Evolutionary conservation across 1,140 invertebrate genomes (phyloP).

Genomic region (Sinonovacula constricta): DNA sequence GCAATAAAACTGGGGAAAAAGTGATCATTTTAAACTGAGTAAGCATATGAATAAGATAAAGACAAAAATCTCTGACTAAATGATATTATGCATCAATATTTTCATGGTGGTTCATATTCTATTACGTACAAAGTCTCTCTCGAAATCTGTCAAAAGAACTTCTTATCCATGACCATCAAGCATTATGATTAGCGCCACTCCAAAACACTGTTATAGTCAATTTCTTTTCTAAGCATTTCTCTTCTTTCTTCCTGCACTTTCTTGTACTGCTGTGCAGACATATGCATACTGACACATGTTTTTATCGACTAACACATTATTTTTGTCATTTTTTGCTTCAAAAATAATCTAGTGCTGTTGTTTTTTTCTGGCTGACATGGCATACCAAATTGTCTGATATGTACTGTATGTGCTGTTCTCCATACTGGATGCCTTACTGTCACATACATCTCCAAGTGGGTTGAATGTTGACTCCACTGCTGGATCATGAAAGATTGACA

Average conservation of each 20-base stretch:
- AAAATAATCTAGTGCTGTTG: conserved; percentile 40
- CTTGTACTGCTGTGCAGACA: conserved; percentile 22
- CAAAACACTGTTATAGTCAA: background rate
- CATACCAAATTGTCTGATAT: conserved; percentile 50
- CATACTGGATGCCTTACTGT: conserved; percentile 29
- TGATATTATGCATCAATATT: background rate
- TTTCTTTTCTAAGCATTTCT: background rate
- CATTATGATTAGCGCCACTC: background rate
- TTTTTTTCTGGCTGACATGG: background rate
- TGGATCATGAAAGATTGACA: conserved; percentile 57
- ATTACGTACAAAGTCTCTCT: background rate
- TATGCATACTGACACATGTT: conserved; percentile 19
- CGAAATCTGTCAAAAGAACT: conserved; percentile 11
- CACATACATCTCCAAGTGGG: conserved; percentile 41
- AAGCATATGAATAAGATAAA: too few relatives aligned
- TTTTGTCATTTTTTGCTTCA: conserved; percentile 14
- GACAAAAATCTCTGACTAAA: too few relatives aligned
- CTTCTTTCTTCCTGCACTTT: conserved; percentile 15
- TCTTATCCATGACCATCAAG: background rate
- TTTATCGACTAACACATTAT: conserved; percentile 32
- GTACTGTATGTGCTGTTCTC: conserved; percentile 33
- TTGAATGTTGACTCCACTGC: conserved; percentile 54
- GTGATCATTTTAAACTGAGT: too few relatives aligned
- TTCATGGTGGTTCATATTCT: conserved; percentile 13
- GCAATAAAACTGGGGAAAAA: too few relatives aligned